Evolutionary conservation across 2,113 vertebrate species (phyloP), one percentile per base, ranked within the genome.

Genomic region (Oostethus manadensis): DNA sequence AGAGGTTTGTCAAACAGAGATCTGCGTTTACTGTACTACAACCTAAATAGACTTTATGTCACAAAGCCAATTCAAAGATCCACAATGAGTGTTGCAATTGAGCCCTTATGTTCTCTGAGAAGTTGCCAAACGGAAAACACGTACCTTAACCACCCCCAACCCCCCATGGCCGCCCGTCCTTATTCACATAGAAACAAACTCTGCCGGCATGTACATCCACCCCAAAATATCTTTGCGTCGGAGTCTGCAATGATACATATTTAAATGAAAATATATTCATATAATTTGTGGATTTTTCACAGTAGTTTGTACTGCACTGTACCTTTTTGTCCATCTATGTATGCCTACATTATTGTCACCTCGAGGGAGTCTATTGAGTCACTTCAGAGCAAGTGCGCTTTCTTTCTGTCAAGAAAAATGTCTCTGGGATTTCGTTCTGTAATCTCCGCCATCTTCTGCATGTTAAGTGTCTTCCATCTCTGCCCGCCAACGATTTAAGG

Each of bases 181-280:
- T 82, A 86, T 79, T 87, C 85, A 87, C 84, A 86, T 86, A 84
- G 81, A 85, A 88, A 86, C 82, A 82, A 86, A 86, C 82, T 74
- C 72, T 76, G 81, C 80, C 82, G 78, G 81, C 83, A 80, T 83
- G 77, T 78, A 81, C 78, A 84, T 80, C 83, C 82, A 68, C 81
- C 79, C 79, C 84, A 87, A 87, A 87, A 87, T 81, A 84, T 84
- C 78, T 87, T 75, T 88, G 84, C 81, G 81, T 83, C 66, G 56
- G 75, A 82, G 82, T 86, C 81, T 84, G 83, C 80, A 86, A 87
- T 87, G 84, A 86, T 84, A 88, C 87, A 88, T 84, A 87, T 86
- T 87, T 85, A 87, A 88, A 89, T 88, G 85, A 88, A 89, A 89
- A 89, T 89, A 88, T 86, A 88, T 88, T 88, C 83, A 88, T 88